phyloP scores from a whole-genome alignment of 2,113 vertebrate species.

The Halichoerus grypus region DNA sequence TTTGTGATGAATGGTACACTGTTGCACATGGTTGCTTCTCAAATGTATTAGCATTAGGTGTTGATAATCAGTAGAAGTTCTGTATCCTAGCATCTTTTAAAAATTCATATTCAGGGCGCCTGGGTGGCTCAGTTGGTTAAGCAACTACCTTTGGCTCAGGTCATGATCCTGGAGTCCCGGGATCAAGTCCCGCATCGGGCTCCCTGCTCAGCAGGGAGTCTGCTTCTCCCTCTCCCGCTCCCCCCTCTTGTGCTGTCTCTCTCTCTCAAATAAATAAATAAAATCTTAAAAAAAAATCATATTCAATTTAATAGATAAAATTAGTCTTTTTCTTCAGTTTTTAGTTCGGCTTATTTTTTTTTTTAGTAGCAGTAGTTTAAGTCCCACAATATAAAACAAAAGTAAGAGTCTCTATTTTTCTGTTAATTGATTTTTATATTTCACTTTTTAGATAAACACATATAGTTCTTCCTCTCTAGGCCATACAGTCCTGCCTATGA shows the following conservation, averaged over 20 bases:
- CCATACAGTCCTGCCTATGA: neutral
- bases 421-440: slow-evolving; percentile 25
- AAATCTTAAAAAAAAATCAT: neutral
- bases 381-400: neutral
- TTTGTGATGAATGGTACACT: neutral
- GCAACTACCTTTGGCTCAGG: too few relatives aligned
- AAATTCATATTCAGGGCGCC: neutral
- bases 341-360: neutral
- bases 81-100: neutral
- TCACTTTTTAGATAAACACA: neutral
- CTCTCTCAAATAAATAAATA: too few relatives aligned
- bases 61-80: slow-evolving; percentile 21
- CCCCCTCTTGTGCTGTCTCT: too few relatives aligned
- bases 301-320: slow-evolving; percentile 42
- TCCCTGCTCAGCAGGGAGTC: too few relatives aligned
- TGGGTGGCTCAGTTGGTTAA: too few relatives aligned
- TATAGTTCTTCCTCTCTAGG: neutral
- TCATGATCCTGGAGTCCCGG: too few relatives aligned
- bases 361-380: neutral
- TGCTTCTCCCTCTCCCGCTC: too few relatives aligned
- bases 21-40: neutral
- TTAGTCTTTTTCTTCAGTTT: neutral
- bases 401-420: neutral
- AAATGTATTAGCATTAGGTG: neutral
- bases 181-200: too few relatives aligned